A percentile compares a stretch with the other conserved stretches of the same genome.
These are phyloP conservation scores for Eudasyphora cyanicolor DNA, from an alignment of 2,888 invertebrate genomes.

Conservation along the genomic window DNA sequence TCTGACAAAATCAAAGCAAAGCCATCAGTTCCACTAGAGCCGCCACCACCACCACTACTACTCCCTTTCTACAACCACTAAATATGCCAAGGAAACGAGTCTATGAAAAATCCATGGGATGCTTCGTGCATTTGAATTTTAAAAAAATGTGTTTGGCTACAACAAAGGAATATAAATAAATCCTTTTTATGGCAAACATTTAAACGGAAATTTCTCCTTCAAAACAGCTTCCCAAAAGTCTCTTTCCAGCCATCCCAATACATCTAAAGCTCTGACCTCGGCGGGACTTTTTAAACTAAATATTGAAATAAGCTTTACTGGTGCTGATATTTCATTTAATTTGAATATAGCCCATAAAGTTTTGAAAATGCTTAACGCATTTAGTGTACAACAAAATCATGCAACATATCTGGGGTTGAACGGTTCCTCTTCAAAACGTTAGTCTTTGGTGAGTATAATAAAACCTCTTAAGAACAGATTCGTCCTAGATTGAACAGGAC, in stretches of 20 bases:
- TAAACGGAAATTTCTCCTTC: conserved; percentile 56
- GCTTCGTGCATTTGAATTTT: too few species aligned
- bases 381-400: too few species aligned
- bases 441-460: too few species aligned
- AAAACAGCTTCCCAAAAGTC: conserved; percentile 54
- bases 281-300: not conserved
- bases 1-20: too few species aligned
- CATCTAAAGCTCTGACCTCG: not conserved
- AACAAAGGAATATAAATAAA: conserved; percentile 50
- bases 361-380: too few species aligned
- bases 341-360: too few species aligned
- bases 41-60: not conserved
- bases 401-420: too few species aligned
- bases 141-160: conserved; percentile 2
- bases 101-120: too few species aligned
- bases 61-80: not conserved
- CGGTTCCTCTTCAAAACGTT: too few species aligned
- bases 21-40: not conserved
- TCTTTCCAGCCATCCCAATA: not conserved
- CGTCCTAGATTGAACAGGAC: too few species aligned
- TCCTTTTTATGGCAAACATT: conserved; percentile 58
- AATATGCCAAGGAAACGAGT: not conserved
- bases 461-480: too few species aligned
- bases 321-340: too few species aligned
- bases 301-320: not conserved